These are phyloP conservation scores for Pomacea maculata DNA, from an alignment of 1,140 invertebrate species.

Conservation along the genomic window DNA sequence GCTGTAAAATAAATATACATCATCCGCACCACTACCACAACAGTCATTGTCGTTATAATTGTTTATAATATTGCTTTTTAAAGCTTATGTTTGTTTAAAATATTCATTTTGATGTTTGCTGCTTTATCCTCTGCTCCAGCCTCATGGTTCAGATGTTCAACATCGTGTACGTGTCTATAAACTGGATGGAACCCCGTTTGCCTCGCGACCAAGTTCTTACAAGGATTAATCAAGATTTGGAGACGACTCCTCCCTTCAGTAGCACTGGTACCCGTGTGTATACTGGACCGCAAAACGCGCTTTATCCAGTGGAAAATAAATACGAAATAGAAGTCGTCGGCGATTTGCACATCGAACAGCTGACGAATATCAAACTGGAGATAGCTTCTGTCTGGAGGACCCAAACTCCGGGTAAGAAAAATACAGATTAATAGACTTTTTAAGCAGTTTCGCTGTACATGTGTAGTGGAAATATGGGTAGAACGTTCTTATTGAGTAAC, in stretches of 20 bases:
- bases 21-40: no score
- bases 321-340: slow-evolving; percentile 16
- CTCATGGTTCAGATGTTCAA: slow-evolving; percentile 2
- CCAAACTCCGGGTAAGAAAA: slow-evolving; percentile 2
- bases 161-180: not conserved
- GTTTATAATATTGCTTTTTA: no score
- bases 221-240: not conserved
- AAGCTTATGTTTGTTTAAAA: no score
- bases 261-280: slow-evolving; percentile 10
- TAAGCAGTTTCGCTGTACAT: no score
- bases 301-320: slow-evolving; percentile 11
- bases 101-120: no score
- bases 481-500: no score
- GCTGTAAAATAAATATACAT: no score
- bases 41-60: no score
- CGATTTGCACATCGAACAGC: not conserved
- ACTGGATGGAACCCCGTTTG: not conserved
- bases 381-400: not conserved
- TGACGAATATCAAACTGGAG: not conserved
- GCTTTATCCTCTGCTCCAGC: not conserved
- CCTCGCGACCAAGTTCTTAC: not conserved
- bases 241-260: slow-evolving; percentile 10
- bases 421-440: not conserved
- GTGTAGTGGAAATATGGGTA: no score
- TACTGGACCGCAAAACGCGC: slow-evolving; percentile 2